Evolutionary conservation across 2,797 vertebrate species (phyloP).

Genomic region (Anguilla anguilla): DNA sequence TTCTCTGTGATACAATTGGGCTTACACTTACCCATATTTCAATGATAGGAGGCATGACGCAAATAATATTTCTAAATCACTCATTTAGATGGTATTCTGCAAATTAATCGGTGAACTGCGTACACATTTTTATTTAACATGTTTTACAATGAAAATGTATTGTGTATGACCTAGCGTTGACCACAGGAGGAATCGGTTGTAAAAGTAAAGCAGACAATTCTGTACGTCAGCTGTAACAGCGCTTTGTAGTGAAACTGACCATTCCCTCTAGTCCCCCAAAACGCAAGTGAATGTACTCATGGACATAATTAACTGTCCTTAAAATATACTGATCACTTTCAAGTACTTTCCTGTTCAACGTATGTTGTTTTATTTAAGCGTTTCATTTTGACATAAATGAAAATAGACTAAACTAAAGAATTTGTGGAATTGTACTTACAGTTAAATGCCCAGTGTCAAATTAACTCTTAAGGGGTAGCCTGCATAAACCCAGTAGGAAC

Average conservation of each 20-base stretch:
- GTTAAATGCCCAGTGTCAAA: background rate
- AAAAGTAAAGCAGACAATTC: background rate
- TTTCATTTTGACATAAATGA: background rate
- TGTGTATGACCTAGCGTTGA: background rate
- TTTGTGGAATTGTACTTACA: background rate
- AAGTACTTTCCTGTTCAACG: background rate
- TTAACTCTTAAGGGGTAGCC: no score
- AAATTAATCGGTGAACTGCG: background rate
- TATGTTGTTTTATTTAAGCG: background rate
- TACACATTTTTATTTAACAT: background rate
- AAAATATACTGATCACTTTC: background rate
- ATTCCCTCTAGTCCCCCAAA: background rate
- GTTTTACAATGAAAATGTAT: background rate
- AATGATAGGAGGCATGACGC: background rate
- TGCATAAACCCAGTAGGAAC: background rate
- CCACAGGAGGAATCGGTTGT: background rate
- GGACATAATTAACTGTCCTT: background rate
- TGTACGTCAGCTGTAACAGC: background rate
- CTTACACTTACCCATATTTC: background rate
- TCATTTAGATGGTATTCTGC: background rate
- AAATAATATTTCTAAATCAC: background rate
- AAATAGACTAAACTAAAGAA: background rate
- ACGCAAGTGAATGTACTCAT: background rate
- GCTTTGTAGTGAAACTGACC: background rate
- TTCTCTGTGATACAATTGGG: background rate